phyloP scores from a whole-genome alignment of 2,797 vertebrate species.

The Mus minutoides region DNA sequence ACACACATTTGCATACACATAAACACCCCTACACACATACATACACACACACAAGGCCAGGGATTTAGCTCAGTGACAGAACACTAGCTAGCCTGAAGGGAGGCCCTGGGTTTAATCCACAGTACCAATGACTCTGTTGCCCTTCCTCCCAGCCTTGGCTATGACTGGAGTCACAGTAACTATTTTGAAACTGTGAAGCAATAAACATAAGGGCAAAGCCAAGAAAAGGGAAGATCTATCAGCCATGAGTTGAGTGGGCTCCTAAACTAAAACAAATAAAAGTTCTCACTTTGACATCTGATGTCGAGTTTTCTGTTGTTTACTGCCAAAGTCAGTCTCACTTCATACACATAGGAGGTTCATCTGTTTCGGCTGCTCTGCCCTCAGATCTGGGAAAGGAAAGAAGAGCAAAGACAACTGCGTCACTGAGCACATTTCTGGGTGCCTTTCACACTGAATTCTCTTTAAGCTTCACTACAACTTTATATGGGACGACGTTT shows the following conservation, averaged over 20 bases:
- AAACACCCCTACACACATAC: not conserved
- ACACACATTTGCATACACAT: not conserved
- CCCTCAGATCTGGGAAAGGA: not conserved
- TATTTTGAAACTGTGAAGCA: conserved; percentile 41
- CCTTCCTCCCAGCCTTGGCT: conserved; percentile 5
- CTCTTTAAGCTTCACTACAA: conserved; percentile 38
- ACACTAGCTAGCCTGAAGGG: not conserved
- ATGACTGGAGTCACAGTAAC: conserved; percentile 11
- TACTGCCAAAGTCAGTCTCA: conserved; percentile 30
- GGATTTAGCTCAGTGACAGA: not conserved
- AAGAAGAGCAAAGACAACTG: conserved; percentile 30
- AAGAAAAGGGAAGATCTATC: not conserved
- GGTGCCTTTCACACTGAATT: conserved; percentile 5
- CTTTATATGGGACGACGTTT: conserved; percentile 36
- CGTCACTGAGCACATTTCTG: not conserved
- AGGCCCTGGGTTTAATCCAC: not conserved
- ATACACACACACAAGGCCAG: not conserved
- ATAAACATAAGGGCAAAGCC: conserved; percentile 32
- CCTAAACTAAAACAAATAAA: conserved; percentile 24
- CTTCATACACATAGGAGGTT: not conserved
- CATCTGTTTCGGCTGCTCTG: conserved; percentile 18
- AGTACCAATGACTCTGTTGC: not conserved
- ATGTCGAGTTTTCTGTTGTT: conserved; percentile 34
- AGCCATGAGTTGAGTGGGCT: not conserved
- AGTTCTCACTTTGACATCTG: not conserved